These are phyloP conservation scores for Anthoscopus minutus DNA, from an alignment of 2,113 vertebrate species.

Conservation along the genomic window DNA sequence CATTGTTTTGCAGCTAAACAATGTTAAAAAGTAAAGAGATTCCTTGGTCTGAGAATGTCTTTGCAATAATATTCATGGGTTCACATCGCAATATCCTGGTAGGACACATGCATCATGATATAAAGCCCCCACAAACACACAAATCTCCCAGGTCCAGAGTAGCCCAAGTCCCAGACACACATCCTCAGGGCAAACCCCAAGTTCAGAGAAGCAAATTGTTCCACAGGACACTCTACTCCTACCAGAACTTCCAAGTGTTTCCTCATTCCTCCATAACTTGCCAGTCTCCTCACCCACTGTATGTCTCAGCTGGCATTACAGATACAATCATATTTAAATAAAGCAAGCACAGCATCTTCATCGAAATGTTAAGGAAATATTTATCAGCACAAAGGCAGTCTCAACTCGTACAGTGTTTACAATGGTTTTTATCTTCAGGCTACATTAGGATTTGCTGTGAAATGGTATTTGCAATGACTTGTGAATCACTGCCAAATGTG, in stretches of 20 bases:
- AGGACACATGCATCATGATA: neutral
- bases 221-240: neutral
- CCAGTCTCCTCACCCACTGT: neutral
- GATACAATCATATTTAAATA: neutral
- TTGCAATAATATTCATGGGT: neutral
- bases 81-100: neutral
- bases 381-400: neutral
- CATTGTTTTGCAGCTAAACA: neutral
- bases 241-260: neutral
- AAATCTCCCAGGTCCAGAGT: neutral
- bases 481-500: conserved; percentile 29
- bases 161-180: neutral
- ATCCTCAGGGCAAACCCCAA: neutral
- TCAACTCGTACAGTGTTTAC: neutral
- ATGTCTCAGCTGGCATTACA: neutral
- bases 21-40: neutral
- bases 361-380: conserved; percentile 18
- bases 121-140: neutral
- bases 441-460: conserved; percentile 39
- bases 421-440: conserved; percentile 18
- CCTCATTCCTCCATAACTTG: neutral
- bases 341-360: neutral
- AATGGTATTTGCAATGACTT: conserved; percentile 29
- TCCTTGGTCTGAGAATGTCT: neutral
- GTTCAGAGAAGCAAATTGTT: neutral